Percentiles rank a stretch among this genome's conserved stretches.
Conservation (phyloP, 2,113 vertebrate species). For the Rhea pennata region DNA sequence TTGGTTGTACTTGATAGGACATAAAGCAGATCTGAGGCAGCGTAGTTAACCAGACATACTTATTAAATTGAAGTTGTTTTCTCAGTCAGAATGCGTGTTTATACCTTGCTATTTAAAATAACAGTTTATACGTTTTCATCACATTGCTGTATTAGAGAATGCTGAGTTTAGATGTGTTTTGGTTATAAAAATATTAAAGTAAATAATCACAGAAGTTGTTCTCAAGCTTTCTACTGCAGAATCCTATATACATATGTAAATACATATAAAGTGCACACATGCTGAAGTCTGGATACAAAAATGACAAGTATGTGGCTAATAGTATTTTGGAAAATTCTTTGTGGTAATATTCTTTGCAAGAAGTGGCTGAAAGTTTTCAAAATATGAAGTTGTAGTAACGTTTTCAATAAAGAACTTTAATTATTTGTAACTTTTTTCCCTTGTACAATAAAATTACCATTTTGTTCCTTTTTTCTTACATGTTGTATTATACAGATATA, state of each 20-base stretch:
- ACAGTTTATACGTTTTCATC: slow-evolving; percentile 1
- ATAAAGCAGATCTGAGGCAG: slow-evolving; percentile 33
- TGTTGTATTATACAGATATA: neutral
- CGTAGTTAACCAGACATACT: slow-evolving; percentile 14
- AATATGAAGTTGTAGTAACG: neutral
- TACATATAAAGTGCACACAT: accelerated
- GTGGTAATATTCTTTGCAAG: neutral
- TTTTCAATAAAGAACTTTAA: neutral
- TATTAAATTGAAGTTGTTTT: neutral
- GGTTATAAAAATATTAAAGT: neutral
- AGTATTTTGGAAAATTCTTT: neutral
- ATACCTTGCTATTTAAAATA: neutral
- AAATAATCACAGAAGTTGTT: neutral
- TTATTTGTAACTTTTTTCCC: neutral
- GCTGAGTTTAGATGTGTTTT: neutral
- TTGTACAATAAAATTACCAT: neutral
- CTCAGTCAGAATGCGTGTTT: neutral
- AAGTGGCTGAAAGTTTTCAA: neutral
- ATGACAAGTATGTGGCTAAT: accelerated
- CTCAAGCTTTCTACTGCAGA: neutral
- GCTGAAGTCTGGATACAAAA: neutral
- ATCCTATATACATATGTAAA: accelerated
- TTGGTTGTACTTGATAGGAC: slow-evolving; percentile 45
- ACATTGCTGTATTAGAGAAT: neutral
- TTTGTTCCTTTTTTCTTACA: neutral